Evolutionary conservation across 2,888 invertebrate species (phyloP).

Genomic region (Caenorhabditis virilis): DNA sequence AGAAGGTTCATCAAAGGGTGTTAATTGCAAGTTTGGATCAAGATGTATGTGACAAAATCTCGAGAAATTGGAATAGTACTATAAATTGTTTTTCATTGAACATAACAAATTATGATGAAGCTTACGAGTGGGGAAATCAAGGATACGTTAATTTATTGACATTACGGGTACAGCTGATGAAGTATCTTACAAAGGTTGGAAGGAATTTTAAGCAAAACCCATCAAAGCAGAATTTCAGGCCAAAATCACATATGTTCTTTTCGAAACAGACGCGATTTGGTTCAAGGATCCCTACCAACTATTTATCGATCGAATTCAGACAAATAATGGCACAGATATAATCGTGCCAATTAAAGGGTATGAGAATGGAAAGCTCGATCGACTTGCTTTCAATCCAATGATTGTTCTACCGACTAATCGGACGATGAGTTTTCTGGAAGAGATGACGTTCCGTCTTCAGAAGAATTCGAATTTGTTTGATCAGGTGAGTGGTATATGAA

Average conservation of each 20-base stretch:
- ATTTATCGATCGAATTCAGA: conserved; percentile 36
- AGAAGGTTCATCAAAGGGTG: conserved; percentile 45
- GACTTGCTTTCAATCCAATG: conserved; percentile 62
- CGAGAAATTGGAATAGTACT: conserved; percentile 49
- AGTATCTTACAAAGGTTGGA: conserved; percentile 1
- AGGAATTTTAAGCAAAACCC: neutral
- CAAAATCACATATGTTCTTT: conserved; percentile 53
- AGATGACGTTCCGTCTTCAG: conserved; percentile 46
- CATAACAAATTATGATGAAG: conserved; percentile 11
- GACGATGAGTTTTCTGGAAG: conserved; percentile 43
- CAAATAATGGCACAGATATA: conserved; percentile 59
- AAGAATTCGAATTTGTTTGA: conserved; percentile 44
- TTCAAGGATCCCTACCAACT: conserved; percentile 53
- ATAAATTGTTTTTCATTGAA: conserved; percentile 20
- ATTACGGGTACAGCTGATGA: conserved; percentile 49
- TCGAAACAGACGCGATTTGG: conserved; percentile 66
- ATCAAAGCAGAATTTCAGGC: neutral
- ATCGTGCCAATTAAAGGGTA: conserved; percentile 55
- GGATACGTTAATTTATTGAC: conserved; percentile 58
- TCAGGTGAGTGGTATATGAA: conserved; percentile 50
- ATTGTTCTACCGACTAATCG: conserved; percentile 54
- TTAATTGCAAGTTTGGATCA: conserved; percentile 52
- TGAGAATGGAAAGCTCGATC: conserved; percentile 36
- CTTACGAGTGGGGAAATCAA: conserved; percentile 58
- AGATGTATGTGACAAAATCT: conserved; percentile 38